Base-by-base conservation (phyloP, 2,888 invertebrate genomes). In the Hydroisotoma schaefferi region DNA sequence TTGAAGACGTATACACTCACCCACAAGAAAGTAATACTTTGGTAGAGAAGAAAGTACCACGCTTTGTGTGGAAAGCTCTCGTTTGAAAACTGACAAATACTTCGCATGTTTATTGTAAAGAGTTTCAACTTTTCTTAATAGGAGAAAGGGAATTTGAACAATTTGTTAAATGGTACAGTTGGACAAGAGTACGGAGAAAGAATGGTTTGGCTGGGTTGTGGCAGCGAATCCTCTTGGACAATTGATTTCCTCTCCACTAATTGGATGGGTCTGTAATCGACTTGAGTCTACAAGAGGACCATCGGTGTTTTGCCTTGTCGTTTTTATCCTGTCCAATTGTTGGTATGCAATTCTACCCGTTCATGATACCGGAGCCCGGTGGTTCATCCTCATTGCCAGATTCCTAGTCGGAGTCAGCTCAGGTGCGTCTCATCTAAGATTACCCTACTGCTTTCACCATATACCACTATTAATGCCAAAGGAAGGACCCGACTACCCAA, bases 171-270 rank as follows among this genome's bases (percentile, higher is more conserved):
- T 47, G 18, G 22, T 8, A 20, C 79, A 91, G 90, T 78, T 91
- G 77, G 88, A 90, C 78, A 85, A 85, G 55, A 82, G 81, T 27
- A 86, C 89, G 5, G 85, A 86, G 68, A 90, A 90, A 76, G 88
- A 87, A 78, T 86, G 87, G 74, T 85, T 90, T 82, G 90, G 91
- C 5, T 82, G 86, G 72, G 85, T 90, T 52, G 89, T 91, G 53
- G 91, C 89, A 33, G 89, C 90, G 26, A 90, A 90, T 80, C 91
- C 92, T 15, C 81, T 91, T 63, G 91, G 87, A 0, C 91, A 92
- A 81, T 86, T 91, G 84, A 75, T 90, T 61, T 88, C 89, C 76
- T 90, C 90, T 22, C 91, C 91, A 2, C 76, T 90, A 67, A 82
- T 90, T 68, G 91, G 91, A 43, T 85, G 86, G 84, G 90, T 90